phyloP scores from a whole-genome alignment of 1,140 invertebrate species.

The Polypedilum vanderplanki region DNA sequence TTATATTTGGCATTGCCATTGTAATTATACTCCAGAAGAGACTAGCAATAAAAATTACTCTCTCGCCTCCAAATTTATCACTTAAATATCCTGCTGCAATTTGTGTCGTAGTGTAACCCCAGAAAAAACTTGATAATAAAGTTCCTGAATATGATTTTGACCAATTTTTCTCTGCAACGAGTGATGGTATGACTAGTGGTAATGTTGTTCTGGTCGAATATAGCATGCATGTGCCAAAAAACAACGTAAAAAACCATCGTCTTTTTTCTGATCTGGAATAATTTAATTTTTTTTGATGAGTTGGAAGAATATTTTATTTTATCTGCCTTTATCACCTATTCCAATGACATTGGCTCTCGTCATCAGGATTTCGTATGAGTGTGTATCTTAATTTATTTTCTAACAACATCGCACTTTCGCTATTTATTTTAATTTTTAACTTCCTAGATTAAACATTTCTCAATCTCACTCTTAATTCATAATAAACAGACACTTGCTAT shows the following conservation, averaged over 20 bases:
- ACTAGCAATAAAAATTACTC: slow-evolving; percentile 56
- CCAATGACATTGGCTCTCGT: slow-evolving; percentile 42
- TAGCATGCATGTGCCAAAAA: slow-evolving; percentile 58
- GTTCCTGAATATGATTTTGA: slow-evolving; percentile 64
- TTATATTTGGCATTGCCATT: slow-evolving; percentile 59
- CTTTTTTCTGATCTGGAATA: slow-evolving; percentile 47
- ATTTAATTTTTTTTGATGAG: background rate
- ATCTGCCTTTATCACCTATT: slow-evolving; percentile 35
- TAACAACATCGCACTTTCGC: slow-evolving; percentile 33
- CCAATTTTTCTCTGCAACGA: slow-evolving; percentile 61
- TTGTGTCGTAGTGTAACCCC: slow-evolving; percentile 69
- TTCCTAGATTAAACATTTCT: background rate
- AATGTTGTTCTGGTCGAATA: slow-evolving; percentile 63
- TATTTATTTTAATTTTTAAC: slow-evolving; percentile 1
- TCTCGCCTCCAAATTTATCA: slow-evolving; percentile 61
- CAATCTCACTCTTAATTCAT: background rate
- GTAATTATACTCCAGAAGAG: slow-evolving; percentile 61
- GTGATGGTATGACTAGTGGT: slow-evolving; percentile 57
- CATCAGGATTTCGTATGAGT: slow-evolving; percentile 38
- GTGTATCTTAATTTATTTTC: slow-evolving; percentile 44
- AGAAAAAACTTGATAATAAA: slow-evolving; percentile 67
- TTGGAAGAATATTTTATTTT: background rate
- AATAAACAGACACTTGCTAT: background rate
- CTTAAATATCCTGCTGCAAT: slow-evolving; percentile 60
- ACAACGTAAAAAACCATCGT: slow-evolving; percentile 56